phyloP scores from a whole-genome alignment of 2,797 vertebrate species.

The Halcyon chelicuti region DNA sequence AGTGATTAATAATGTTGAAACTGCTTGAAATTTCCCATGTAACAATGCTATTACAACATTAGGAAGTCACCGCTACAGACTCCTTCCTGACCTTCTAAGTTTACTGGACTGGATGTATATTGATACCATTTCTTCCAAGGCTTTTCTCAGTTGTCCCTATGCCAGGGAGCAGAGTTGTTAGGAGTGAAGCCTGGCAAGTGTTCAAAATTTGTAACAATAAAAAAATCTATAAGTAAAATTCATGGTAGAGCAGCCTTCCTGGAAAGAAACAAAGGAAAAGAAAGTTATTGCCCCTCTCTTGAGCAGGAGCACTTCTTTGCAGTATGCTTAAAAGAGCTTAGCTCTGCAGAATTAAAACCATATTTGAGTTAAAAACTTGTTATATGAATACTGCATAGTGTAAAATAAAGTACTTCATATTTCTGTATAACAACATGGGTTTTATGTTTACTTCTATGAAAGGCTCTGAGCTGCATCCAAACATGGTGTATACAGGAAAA shows the following conservation, averaged over 20 bases:
- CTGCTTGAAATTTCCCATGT: not conserved
- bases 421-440: slow-evolving; percentile 10
- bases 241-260: not conserved
- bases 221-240: not conserved
- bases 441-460: slow-evolving; percentile 43
- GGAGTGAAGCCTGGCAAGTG: not conserved
- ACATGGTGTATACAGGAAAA: not conserved
- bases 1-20: not conserved
- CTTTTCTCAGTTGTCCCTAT: not conserved
- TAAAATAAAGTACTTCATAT: slow-evolving; percentile 7
- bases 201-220: not conserved
- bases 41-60: not conserved
- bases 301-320: not conserved
- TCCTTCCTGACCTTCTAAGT: not conserved
- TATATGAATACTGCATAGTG: not conserved
- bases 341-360: not conserved
- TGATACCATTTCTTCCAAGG: not conserved
- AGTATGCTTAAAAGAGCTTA: not conserved
- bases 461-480: not conserved
- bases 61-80: not conserved
- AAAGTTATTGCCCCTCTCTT: not conserved
- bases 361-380: not conserved
- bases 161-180: not conserved
- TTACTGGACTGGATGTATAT: not conserved
- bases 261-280: not conserved